Evolutionary conservation across 2,113 vertebrate genomes (phyloP).

Genomic region (Proteles cristata): DNA sequence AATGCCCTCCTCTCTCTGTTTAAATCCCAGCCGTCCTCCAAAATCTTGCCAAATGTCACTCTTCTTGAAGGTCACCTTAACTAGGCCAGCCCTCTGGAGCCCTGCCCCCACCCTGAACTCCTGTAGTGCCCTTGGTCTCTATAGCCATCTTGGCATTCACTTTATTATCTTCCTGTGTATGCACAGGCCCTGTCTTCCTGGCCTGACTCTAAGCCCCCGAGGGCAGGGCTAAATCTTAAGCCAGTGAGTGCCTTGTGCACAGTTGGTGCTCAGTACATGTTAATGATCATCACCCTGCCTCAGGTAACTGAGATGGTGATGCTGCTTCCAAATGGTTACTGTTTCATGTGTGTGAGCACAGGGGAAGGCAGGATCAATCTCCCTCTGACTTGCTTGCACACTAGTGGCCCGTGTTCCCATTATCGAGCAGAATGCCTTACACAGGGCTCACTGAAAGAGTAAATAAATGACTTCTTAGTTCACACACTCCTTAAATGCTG

Average conservation of each 20-base stretch:
- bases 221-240: neutral
- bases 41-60: neutral
- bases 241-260: neutral
- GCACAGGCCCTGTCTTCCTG: neutral
- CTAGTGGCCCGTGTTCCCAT: neutral
- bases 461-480: neutral
- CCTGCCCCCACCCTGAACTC: neutral
- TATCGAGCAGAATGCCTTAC: neutral
- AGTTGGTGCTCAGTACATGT: neutral
- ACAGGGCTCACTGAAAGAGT: neutral
- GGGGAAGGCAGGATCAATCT: neutral
- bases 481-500: neutral
- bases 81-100: neutral
- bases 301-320: neutral
- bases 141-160: neutral
- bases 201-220: neutral
- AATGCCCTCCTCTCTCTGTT: neutral
- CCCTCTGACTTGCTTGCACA: neutral
- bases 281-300: rapidly evolving
- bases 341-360: rapidly evolving
- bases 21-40: neutral
- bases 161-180: neutral
- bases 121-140: neutral
- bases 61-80: neutral
- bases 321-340: too few relatives aligned